A percentile compares a stretch with the other conserved stretches of the same genome.
phyloP scores from a whole-genome alignment of 2,888 invertebrate genomes.

The Argyra leucocephala region DNA sequence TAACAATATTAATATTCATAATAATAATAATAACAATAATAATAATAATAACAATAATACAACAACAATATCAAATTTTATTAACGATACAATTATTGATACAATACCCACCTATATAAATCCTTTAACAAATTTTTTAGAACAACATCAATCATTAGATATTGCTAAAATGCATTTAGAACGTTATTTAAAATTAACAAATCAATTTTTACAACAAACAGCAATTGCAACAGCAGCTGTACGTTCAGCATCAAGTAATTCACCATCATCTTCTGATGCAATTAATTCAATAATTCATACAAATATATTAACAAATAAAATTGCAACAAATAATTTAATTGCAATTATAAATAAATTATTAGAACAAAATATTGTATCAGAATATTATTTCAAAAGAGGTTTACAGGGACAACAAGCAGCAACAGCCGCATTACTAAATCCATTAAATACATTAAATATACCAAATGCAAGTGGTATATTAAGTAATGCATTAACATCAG shows the following conservation, averaged over 20 bases:
- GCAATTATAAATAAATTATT: constrained; percentile 29
- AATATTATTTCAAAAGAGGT: constrained; percentile 29
- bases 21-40: background rate
- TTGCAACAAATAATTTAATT: constrained; percentile 29
- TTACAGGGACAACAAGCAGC: constrained; percentile 18
- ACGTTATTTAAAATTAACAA: constrained; percentile 32
- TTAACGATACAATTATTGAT: background rate
- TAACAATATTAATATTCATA: background rate
- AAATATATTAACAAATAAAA: constrained; percentile 29
- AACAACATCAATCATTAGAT: constrained; percentile 35
- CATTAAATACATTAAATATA: background rate
- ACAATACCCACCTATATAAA: constrained; percentile 20
- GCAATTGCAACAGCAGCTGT: constrained; percentile 32
- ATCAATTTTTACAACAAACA: constrained; percentile 32
- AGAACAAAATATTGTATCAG: constrained; percentile 30
- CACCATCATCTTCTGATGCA: constrained; percentile 25
- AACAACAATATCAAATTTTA: background rate
- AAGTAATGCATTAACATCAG: constrained; percentile 12
- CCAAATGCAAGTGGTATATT: background rate
- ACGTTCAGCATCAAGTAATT: constrained; percentile 22
- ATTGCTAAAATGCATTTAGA: constrained; percentile 40
- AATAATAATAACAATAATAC: background rate
- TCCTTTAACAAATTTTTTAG: constrained; percentile 31
- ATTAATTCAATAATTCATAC: constrained; percentile 28
- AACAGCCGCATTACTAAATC: constrained; percentile 8